phyloP scores from a whole-genome alignment of 2,797 vertebrate species.

The Alauda arvensis region DNA sequence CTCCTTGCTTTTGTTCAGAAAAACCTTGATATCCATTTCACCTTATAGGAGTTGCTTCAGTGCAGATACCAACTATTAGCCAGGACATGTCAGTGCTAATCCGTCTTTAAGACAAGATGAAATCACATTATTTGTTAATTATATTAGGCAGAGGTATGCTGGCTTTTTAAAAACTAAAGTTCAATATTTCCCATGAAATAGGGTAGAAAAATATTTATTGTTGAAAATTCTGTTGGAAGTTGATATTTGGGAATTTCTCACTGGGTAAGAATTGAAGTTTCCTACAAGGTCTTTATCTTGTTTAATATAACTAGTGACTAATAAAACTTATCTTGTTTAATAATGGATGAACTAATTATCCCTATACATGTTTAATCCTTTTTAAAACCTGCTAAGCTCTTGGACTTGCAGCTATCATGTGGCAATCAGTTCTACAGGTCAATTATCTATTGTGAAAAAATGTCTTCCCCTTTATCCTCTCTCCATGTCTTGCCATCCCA shows the following conservation, averaged over 20 bases:
- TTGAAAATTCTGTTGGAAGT: not conserved
- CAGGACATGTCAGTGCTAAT: not conserved
- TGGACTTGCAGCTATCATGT: constrained; percentile 52
- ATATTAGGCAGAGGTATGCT: not conserved
- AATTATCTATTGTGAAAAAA: constrained; percentile 60
- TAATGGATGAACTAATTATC: constrained; percentile 63
- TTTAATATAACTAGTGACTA: constrained; percentile 55
- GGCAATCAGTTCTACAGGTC: constrained; percentile 57
- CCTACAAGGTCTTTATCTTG: constrained; percentile 42
- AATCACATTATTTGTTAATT: not conserved
- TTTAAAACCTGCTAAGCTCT: constrained; percentile 59
- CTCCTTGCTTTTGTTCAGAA: not conserved
- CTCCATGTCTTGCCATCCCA: constrained; percentile 2
- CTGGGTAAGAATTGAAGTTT: constrained; percentile 23
- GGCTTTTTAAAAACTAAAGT: not conserved
- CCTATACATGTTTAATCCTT: constrained; percentile 60
- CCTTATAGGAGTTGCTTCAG: not conserved
- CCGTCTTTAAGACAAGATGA: not conserved
- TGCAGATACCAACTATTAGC: not conserved
- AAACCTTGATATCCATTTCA: not conserved
- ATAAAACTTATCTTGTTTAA: constrained; percentile 65
- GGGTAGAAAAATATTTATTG: not conserved
- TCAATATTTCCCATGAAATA: not conserved
- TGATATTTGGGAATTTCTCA: not conserved
- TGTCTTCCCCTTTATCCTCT: constrained; percentile 42